Evolutionary conservation across 1,140 invertebrate species (phyloP), one percentile per base, ranked within the genome.

Genomic region (Adelges cooleyi): DNA sequence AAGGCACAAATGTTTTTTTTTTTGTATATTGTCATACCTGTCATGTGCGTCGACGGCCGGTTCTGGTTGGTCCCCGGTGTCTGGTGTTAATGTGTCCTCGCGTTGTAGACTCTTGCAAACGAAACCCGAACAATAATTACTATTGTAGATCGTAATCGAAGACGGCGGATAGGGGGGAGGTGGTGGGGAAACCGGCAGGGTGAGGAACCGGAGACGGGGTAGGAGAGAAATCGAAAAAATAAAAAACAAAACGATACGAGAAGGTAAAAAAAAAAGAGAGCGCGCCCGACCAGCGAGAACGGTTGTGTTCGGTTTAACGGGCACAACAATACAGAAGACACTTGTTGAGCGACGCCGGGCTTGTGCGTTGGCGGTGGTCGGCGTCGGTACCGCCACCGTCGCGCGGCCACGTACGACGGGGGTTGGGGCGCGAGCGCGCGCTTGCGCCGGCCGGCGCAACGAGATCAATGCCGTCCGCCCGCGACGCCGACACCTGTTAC

Each of bases 401-500:
- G 25, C 65, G 23, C 54, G 27, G 49, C 33, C 22, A 22, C 13
- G 42, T 59, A 33, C 46, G 67, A 20, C 23, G 65, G 15, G 27
- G 46, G 42, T 40, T 59, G 29, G 53, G 46, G 25, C 66, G 59
- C 40, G 46, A 33, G 25, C 51, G 67, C 59, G 65, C 49, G 25
- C 51, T n/a, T 9, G 59, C 56, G 56, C 29, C 65, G 38, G 36
- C 53, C 51, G 36, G 56, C 44, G 65, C 50, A 20, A 54, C 5
- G 29, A 33, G 29, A 33, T 33, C 29, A 33, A 33, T 33, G 38
- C 38, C 53, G 46, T 23, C 56, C 49, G 33, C 53, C 38, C 29
- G 65, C 46, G 67, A 27, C 69, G 69, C 67, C 71, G 70, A 72
- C 72, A 71, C 72, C 71, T 74, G 71, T 71, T 72, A 72, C 70